Conservation (phyloP, 2,113 vertebrate genomes). For the Eulemur macaco region DNA sequence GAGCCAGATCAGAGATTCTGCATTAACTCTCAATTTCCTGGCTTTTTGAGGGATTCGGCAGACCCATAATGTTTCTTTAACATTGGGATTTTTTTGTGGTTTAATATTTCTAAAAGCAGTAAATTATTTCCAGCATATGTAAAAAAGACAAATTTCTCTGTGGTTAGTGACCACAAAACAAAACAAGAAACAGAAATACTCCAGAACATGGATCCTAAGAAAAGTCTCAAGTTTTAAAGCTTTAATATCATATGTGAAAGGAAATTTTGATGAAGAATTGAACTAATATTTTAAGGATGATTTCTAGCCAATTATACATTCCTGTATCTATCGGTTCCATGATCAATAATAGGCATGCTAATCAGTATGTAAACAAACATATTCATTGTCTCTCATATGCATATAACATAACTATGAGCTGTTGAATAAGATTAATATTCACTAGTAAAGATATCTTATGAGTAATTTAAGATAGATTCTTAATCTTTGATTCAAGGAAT, state of each 20-base stretch:
- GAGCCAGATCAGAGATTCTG: slow-evolving; percentile 77
- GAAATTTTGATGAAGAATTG: slow-evolving; percentile 57
- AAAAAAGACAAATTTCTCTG: slow-evolving; percentile 88
- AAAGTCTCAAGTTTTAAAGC: slow-evolving; percentile 80
- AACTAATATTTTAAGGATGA: slow-evolving; percentile 65
- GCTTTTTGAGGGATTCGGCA: slow-evolving; percentile 82
- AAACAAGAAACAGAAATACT: slow-evolving; percentile 87
- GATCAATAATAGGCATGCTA: slow-evolving; percentile 9
- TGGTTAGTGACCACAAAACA: slow-evolving; percentile 87
- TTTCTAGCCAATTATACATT: slow-evolving; percentile 66
- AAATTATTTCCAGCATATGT: slow-evolving; percentile 88
- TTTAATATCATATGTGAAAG: slow-evolving; percentile 77
- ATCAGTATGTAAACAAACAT: neutral
- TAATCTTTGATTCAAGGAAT: slow-evolving; percentile 8
- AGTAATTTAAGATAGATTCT: slow-evolving; percentile 48
- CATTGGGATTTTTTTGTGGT: slow-evolving; percentile 81
- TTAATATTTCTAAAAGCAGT: slow-evolving; percentile 88
- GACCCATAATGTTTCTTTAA: slow-evolving; percentile 84
- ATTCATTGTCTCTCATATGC: neutral
- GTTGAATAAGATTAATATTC: slow-evolving; percentile 53
- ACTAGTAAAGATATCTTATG: slow-evolving; percentile 57
- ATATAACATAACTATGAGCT: slow-evolving; percentile 26
- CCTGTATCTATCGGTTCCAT: slow-evolving; percentile 45
- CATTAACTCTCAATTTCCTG: slow-evolving; percentile 86
- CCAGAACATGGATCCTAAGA: slow-evolving; percentile 73